Evolutionary conservation across 1,140 invertebrate species (phyloP), one percentile per base, ranked within the genome.

Genomic region (Trichonephila inaurata): DNA sequence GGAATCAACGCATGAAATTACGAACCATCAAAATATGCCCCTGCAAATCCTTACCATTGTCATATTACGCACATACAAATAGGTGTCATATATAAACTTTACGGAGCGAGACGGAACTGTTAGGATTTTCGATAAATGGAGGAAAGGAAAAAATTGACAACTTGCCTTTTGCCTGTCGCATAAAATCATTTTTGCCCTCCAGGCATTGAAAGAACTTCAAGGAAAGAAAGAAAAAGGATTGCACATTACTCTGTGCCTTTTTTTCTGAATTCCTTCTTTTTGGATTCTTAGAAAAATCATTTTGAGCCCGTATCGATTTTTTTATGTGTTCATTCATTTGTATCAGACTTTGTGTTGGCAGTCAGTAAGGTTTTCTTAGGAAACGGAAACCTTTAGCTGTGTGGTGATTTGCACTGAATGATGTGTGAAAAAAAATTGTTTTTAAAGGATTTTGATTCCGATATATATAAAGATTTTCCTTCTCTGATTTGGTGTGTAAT

Each of bases 131-230:
- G 61, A 88, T 66, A 88, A 88, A 88, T 88, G 60, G 86, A n/a
- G 51, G 16, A 8, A 51, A 19, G 33, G 61, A 88, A 88, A 60
- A 24, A 83, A 64, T 64, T 88, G 86, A 88, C 86, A 88, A 64
- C 86, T 64, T 88, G 86, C 86, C 86, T 88, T 62, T 88, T 88
- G 86, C 86, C 86, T 88, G 86, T 88, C 86, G 40, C 61, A 88
- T 88, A 88, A 88, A 88, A 88, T 88, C 85, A 87, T 85, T 85
- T n/a, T 58, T 85, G 51, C 58, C 44, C 58, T 85, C 58, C n/a
- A 85, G 83, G 44, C 58, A 60, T 44, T 85, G 83, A 85, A 58
- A 61, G 83, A 40, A 69, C 24, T 16, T 19, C 28, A 51, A 51
- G 10, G 10, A 51, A 10, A 51, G 10, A 51, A 51, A 51, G 28